Percentiles rank a stretch among this genome's conserved stretches.
Evolutionary conservation across 2,888 invertebrate genomes (phyloP).

Genomic region (Mythimna vitellina): DNA sequence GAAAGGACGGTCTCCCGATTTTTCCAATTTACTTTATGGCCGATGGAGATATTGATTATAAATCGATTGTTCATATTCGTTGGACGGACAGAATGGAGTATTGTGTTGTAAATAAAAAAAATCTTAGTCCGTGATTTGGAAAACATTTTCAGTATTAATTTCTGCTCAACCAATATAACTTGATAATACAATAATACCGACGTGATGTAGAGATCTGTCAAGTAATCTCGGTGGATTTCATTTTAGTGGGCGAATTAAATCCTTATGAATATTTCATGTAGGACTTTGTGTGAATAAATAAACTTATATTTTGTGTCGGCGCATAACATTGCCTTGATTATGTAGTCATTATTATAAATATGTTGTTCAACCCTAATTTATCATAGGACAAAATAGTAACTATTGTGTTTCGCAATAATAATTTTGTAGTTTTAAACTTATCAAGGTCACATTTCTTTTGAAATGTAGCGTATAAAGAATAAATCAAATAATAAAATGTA

Average conservation of each 20-base stretch:
- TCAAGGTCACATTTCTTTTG: constrained; percentile 8
- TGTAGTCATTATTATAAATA: constrained; percentile 46
- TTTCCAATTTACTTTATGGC: constrained; percentile 52
- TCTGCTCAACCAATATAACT: constrained; percentile 53
- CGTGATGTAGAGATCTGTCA: constrained; percentile 67
- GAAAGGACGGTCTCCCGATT: constrained; percentile 43
- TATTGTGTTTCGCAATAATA: constrained; percentile 2
- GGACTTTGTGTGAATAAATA: constrained; percentile 66
- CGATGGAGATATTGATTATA: constrained; percentile 49
- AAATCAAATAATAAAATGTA: constrained; percentile 17
- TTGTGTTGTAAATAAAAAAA: constrained; percentile 32
- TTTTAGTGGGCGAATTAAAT: constrained; percentile 75
- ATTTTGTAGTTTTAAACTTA: constrained; percentile 10
- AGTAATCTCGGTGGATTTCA: constrained; percentile 75
- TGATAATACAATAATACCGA: constrained; percentile 64
- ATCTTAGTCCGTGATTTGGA: constrained; percentile 23
- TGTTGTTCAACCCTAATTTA: constrained; percentile 44
- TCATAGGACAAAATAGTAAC: constrained; percentile 22
- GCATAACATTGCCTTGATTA: constrained; percentile 46
- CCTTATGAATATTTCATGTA: constrained; percentile 78
- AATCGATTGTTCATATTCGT: constrained; percentile 48
- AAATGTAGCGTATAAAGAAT: not conserved
- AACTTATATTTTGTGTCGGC: constrained; percentile 59
- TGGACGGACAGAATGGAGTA: constrained; percentile 16
- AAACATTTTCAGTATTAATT: constrained; percentile 44